Conservation (phyloP, 2,113 vertebrate species). For the Entosphenus tridentatus region DNA sequence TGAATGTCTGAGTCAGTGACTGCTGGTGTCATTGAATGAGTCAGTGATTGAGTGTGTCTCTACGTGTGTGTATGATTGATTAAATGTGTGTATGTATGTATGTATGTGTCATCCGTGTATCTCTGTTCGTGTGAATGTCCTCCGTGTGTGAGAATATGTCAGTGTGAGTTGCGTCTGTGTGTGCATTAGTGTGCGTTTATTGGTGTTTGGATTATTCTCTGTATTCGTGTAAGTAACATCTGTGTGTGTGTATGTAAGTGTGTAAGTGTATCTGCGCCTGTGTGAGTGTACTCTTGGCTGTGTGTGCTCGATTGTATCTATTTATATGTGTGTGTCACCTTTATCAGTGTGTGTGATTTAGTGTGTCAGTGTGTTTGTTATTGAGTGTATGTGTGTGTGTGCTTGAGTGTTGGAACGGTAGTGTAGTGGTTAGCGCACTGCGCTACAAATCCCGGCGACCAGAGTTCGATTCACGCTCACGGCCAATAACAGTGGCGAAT, state of each 20-base stretch:
- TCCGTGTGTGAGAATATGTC: too few relatives aligned
- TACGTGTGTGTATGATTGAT: neutral
- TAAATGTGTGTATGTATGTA: neutral
- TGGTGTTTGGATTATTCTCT: too few relatives aligned
- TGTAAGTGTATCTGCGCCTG: neutral
- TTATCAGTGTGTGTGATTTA: neutral
- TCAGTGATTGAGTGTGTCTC: neutral
- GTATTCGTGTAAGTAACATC: too few relatives aligned
- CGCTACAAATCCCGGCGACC: too few relatives aligned
- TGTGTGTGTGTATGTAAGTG: neutral
- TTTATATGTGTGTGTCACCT: neutral
- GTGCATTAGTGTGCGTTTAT: too few relatives aligned
- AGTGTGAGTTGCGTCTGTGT: too few relatives aligned
- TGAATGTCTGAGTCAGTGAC: neutral
- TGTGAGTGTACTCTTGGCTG: neutral
- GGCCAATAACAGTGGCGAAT: too few relatives aligned
- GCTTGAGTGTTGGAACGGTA: too few relatives aligned
- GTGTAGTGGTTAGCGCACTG: too few relatives aligned
- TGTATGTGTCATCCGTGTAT: neutral
- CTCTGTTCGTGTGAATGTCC: too few relatives aligned
- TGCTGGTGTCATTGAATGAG: neutral
- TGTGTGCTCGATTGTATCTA: neutral
- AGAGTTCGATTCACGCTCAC: too few relatives aligned
- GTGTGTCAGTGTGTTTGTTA: neutral
- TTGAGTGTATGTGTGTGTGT: neutral